Percentiles rank a stretch among this genome's conserved stretches.
Conservation (phyloP, 1,140 invertebrate genomes). For the Ceratitis capitata region DNA sequence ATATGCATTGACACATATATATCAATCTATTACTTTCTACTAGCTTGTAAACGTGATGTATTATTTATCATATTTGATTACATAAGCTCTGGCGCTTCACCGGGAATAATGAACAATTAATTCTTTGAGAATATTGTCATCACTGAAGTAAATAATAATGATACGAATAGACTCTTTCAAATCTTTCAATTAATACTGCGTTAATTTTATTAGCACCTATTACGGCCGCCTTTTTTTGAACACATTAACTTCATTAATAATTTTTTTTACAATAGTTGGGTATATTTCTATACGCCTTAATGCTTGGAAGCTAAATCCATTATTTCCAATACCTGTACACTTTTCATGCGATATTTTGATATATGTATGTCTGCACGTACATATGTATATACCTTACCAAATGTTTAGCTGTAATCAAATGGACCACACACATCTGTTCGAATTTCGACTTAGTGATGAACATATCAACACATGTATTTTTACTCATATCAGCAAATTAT, state of each 20-base stretch:
- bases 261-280: neutral
- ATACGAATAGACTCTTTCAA: too few relatives aligned
- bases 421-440: neutral
- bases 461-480: slow-evolving; percentile 20
- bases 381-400: neutral
- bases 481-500: neutral
- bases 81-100: too few relatives aligned
- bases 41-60: too few relatives aligned
- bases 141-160: too few relatives aligned
- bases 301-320: neutral
- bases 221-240: neutral
- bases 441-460: neutral
- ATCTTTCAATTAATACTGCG: neutral
- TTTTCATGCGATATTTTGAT: neutral
- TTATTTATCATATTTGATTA: too few relatives aligned
- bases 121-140: too few relatives aligned
- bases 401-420: neutral
- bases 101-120: too few relatives aligned
- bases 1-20: too few relatives aligned
- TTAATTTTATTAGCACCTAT: neutral
- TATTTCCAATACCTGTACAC: neutral
- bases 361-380: neutral
- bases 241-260: neutral
- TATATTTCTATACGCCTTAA: neutral
- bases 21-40: too few relatives aligned